These are phyloP conservation scores for Orthosia incerta DNA, from an alignment of 2,888 invertebrate species.

Conservation along the genomic window DNA sequence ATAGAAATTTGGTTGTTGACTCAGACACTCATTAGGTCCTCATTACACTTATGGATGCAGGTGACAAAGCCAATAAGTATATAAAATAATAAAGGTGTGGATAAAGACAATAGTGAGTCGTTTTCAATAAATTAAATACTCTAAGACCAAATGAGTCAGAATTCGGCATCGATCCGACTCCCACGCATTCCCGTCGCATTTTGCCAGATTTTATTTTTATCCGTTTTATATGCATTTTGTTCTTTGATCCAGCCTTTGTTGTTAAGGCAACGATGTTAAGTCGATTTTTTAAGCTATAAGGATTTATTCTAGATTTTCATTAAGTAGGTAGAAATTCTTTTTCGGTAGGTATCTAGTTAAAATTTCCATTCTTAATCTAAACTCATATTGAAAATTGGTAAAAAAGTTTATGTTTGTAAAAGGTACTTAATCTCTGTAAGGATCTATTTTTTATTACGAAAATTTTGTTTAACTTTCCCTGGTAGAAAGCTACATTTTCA, in stretches of 20 bases:
- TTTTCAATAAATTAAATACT: conserved; percentile 25
- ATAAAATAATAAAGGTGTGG: neutral
- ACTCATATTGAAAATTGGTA: too few relatives aligned
- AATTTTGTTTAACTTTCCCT: too few relatives aligned
- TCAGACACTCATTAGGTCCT: neutral
- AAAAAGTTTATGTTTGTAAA: too few relatives aligned
- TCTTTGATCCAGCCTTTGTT: conserved; percentile 61
- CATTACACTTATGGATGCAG: neutral
- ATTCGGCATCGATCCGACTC: conserved; percentile 58
- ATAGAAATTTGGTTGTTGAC: neutral
- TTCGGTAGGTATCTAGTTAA: too few relatives aligned
- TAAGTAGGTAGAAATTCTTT: too few relatives aligned
- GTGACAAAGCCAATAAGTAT: neutral
- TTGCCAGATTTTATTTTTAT: conserved; percentile 63
- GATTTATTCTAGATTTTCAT: too few relatives aligned
- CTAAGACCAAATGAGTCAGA: conserved; percentile 48
- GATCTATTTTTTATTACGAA: too few relatives aligned
- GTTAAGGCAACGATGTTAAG: conserved; percentile 50
- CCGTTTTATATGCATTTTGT: conserved; percentile 65
- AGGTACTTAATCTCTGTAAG: too few relatives aligned
- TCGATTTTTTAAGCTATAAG: too few relatives aligned
- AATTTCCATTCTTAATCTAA: too few relatives aligned
- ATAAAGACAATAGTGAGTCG: neutral
- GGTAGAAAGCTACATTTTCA: too few relatives aligned
- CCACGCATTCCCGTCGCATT: conserved; percentile 66